Conservation (phyloP, 2,113 vertebrate species). For the Aleadryas rufinucha region DNA sequence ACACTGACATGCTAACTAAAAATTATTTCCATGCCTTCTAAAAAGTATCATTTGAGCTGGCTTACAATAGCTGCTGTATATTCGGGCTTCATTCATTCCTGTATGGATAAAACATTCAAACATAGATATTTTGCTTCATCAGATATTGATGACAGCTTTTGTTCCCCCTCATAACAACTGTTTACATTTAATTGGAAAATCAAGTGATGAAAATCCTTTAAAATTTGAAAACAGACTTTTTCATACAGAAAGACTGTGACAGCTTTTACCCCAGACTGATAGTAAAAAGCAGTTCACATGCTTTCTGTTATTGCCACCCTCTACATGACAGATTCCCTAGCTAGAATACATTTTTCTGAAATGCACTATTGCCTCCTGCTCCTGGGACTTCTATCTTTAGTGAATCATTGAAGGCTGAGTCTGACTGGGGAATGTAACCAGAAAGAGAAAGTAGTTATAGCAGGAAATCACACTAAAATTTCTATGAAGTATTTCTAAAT, state of each 20-base stretch:
- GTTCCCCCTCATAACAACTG: background rate
- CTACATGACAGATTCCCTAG: background rate
- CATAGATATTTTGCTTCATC: background rate
- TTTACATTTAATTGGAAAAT: background rate
- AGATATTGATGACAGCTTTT: background rate
- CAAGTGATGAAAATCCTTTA: background rate
- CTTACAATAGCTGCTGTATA: background rate
- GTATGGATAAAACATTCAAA: background rate
- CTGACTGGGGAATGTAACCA: background rate
- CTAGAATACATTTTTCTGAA: background rate
- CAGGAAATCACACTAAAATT: background rate
- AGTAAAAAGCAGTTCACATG: background rate
- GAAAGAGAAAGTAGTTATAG: background rate
- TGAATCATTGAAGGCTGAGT: background rate
- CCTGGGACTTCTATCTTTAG: background rate
- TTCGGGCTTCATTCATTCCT: background rate
- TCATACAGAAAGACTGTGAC: background rate
- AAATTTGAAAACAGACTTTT: constrained; percentile 7
- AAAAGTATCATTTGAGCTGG: background rate
- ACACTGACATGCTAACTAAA: background rate
- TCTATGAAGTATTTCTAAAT: background rate
- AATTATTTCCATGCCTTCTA: background rate
- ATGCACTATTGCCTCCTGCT: background rate
- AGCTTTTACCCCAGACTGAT: background rate
- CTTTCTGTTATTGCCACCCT: background rate